Evolutionary conservation across 2,888 invertebrate genomes (phyloP).

Genomic region (Nomada ruficornis): DNA sequence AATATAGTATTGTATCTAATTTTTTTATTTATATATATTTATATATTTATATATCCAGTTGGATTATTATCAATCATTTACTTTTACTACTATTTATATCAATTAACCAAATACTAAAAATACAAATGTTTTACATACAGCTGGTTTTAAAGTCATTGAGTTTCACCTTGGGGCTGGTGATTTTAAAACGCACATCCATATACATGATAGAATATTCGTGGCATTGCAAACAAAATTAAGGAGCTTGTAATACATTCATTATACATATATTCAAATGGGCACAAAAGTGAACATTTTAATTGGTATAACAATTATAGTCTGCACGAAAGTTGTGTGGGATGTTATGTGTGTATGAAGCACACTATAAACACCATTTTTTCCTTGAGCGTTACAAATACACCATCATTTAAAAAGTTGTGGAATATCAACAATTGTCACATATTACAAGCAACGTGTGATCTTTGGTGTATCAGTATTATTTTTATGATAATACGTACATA

Average conservation of each 20-base stretch:
- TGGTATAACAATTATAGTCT: constrained; percentile 58
- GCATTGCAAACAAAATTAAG: constrained; percentile 79
- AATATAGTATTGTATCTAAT: constrained; percentile 83
- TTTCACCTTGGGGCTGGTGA: constrained; percentile 64
- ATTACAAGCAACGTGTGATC: constrained; percentile 61
- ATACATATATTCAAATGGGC: constrained; percentile 66
- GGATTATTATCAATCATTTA: constrained; percentile 82
- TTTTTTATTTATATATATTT: constrained; percentile 73
- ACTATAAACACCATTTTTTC: constrained; percentile 67
- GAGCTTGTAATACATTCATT: constrained; percentile 76
- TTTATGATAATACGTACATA: constrained; percentile 64
- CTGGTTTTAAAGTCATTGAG: constrained; percentile 72
- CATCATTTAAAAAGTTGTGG: constrained; percentile 46
- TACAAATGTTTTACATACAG: constrained; percentile 81
- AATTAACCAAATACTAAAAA: constrained; percentile 83
- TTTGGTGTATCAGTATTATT: constrained; percentile 69
- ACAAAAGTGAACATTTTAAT: constrained; percentile 65
- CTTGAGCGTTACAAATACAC: constrained; percentile 68
- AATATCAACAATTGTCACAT: constrained; percentile 57
- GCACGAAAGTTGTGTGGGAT: constrained; percentile 45
- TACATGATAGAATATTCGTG: constrained; percentile 77
- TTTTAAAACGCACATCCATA: constrained; percentile 76
- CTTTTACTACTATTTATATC: constrained; percentile 80
- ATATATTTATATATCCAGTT: constrained; percentile 79
- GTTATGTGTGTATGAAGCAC: constrained; percentile 52